phyloP scores from a whole-genome alignment of 2,888 invertebrate species.

The Maniola hyperantus region DNA sequence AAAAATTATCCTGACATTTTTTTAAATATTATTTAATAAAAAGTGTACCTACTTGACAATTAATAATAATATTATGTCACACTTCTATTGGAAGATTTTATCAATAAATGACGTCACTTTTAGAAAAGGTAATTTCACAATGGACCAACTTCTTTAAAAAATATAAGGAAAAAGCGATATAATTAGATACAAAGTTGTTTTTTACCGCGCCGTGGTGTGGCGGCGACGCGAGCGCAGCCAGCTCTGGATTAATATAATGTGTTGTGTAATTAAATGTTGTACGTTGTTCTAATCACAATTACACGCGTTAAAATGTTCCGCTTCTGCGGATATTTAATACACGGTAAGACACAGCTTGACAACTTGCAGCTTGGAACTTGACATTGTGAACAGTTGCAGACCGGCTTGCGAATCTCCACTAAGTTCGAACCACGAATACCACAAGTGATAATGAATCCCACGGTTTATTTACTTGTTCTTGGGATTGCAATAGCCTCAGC shows the following conservation, averaged over 20 bases:
- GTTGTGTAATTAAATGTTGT: no score
- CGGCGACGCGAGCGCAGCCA: no score
- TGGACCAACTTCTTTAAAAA: neutral
- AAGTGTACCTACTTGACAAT: no score
- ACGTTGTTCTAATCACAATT: neutral
- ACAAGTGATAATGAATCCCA: constrained; percentile 26
- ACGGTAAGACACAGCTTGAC: no score
- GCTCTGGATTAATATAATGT: no score
- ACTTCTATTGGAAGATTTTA: neutral
- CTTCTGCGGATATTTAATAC: no score
- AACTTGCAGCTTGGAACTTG: no score
- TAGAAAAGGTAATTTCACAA: neutral
- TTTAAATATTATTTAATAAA: no score
- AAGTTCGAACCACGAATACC: constrained; percentile 14
- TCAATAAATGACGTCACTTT: neutral
- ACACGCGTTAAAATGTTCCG: no score
- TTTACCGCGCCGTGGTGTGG: no score
- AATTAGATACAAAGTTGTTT: constrained; percentile 1
- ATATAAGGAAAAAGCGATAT: neutral
- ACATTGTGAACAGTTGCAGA: constrained; percentile 29
- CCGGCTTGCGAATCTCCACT: constrained; percentile 5
- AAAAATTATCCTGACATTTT: no score
- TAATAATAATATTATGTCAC: no score
- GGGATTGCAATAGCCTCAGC: constrained; percentile 24
- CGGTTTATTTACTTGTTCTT: constrained; percentile 22